These are phyloP conservation scores for Rhagophthalmus giganteus DNA, from an alignment of 2,888 invertebrate genomes.

Conservation along the genomic window DNA sequence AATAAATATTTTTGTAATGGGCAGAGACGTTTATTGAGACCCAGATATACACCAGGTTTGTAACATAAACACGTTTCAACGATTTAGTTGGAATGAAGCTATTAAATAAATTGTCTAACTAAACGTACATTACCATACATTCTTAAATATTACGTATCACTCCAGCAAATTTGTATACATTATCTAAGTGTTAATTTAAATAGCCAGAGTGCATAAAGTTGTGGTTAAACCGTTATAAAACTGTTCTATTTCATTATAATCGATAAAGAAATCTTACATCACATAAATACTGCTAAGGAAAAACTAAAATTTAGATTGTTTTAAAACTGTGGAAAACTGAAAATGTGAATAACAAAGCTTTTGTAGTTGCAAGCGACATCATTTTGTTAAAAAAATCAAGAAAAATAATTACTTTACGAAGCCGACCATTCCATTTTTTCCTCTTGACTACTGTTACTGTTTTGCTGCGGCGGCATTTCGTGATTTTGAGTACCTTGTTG, in stretches of 20 bases:
- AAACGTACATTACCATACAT: slow-evolving; percentile 20
- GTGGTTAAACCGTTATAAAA: slow-evolving; percentile 13
- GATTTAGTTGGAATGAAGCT: slow-evolving; percentile 26
- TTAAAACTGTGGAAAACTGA: slow-evolving; percentile 6
- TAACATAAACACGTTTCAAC: slow-evolving; percentile 16
- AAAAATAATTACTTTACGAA: slow-evolving; percentile 16
- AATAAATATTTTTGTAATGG: no score
- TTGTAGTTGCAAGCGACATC: slow-evolving; percentile 14
- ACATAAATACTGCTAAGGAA: slow-evolving; percentile 5
- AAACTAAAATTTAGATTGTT: background rate
- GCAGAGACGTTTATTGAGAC: slow-evolving; percentile 14
- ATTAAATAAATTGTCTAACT: slow-evolving; percentile 27
- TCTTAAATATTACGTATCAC: slow-evolving; percentile 18
- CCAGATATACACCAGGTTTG: slow-evolving; percentile 16
- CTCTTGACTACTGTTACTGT: slow-evolving; percentile 18
- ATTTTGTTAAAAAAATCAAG: slow-evolving; percentile 5
- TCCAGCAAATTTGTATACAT: slow-evolving; percentile 17
- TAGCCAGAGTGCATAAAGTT: slow-evolving; percentile 17
- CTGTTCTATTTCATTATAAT: no score
- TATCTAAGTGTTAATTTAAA: slow-evolving; percentile 13
- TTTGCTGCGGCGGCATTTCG: slow-evolving; percentile 25
- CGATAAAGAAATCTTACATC: background rate
- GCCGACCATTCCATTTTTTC: slow-evolving; percentile 37
- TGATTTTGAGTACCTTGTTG: slow-evolving; percentile 31
- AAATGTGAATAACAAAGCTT: slow-evolving; percentile 12